Conservation (phyloP, 2,888 invertebrate species). For the Hofmannophila pseudospretella region DNA sequence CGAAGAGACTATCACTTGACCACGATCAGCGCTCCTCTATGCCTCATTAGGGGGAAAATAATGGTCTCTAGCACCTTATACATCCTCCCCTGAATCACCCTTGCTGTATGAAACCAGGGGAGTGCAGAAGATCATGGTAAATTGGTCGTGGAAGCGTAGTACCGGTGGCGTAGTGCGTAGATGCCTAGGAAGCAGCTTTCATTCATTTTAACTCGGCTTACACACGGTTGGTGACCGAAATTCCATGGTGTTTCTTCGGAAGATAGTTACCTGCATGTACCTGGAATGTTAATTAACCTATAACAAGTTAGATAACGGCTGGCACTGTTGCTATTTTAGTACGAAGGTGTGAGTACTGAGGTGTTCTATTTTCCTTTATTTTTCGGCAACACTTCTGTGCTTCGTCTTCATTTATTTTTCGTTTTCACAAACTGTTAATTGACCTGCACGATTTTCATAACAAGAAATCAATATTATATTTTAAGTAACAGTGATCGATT, state of each 20-base stretch:
- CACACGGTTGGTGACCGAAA: constrained; percentile 12
- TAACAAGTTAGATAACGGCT: constrained; percentile 4
- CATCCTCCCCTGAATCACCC: constrained; percentile 30
- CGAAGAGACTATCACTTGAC: constrained; percentile 50
- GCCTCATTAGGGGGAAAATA: constrained; percentile 46
- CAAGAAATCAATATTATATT: too few species aligned
- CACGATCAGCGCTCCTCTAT: constrained; percentile 48
- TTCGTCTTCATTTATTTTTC: too few species aligned
- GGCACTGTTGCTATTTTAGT: too few species aligned
- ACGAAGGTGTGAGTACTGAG: too few species aligned
- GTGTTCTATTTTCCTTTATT: too few species aligned
- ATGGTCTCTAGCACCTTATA: constrained; percentile 28
- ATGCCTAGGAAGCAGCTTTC: constrained; percentile 42
- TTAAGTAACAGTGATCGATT: too few species aligned
- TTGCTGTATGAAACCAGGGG: constrained; percentile 18
- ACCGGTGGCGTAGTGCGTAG: constrained; percentile 40
- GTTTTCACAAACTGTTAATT: too few species aligned
- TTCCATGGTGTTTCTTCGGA: constrained; percentile 11
- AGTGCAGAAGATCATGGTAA: constrained; percentile 29
- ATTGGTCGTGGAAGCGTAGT: constrained; percentile 33
- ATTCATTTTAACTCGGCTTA: constrained; percentile 34
- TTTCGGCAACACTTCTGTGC: too few species aligned
- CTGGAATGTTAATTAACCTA: constrained; percentile 6
- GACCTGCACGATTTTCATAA: too few species aligned
- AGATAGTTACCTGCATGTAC: constrained; percentile 3